Evolutionary conservation across 2,888 invertebrate species (phyloP).

Genomic region (Villa cingulata): DNA sequence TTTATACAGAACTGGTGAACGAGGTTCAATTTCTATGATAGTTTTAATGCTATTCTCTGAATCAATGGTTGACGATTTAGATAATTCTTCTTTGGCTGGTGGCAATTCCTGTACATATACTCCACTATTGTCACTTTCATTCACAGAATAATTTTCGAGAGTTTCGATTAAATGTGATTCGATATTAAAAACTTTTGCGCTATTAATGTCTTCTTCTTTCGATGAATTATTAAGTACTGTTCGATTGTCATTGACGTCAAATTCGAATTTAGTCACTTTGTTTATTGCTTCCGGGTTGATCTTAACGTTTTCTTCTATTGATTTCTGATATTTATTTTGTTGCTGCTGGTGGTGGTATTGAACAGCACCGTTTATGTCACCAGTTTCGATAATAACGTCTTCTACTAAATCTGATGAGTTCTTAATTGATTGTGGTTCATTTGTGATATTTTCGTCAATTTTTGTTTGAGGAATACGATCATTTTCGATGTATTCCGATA

Average conservation of each 20-base stretch:
- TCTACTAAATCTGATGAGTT: neutral
- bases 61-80: constrained; percentile 27
- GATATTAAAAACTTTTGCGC: constrained; percentile 24
- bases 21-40: constrained; percentile 31
- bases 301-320: too few species aligned
- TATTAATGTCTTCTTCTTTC: neutral
- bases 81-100: constrained; percentile 27
- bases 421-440: neutral
- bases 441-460: neutral
- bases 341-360: neutral
- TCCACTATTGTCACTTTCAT: constrained; percentile 19
- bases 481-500: neutral
- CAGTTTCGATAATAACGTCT: neutral
- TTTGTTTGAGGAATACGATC: neutral
- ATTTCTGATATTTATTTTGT: neutral
- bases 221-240: neutral
- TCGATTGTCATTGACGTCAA: neutral
- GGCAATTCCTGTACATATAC: constrained; percentile 29
- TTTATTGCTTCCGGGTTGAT: neutral
- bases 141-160: constrained; percentile 21
- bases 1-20: constrained; percentile 23
- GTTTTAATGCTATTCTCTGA: constrained; percentile 21
- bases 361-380: neutral
- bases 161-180: constrained; percentile 35
- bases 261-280: neutral